Base-by-base conservation (phyloP, 1,140 invertebrate species). In the Psilanteris sp. region DNA sequence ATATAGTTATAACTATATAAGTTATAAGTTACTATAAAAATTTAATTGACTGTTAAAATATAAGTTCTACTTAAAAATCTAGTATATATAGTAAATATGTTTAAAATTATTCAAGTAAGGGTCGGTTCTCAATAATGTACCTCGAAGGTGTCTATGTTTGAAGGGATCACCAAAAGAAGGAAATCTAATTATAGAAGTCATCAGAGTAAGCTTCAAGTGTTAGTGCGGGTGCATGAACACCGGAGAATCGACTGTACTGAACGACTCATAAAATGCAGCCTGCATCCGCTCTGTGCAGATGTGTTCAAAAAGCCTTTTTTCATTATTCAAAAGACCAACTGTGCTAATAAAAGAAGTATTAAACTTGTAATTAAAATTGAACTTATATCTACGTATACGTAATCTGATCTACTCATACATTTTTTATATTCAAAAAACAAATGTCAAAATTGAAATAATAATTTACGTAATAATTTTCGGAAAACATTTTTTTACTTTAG, bases 281-380 rank as follows among this genome's bases (percentile, higher is more conserved):
- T 87, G 86, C 86, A 87, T 87, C 86, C 86, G 86, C 73, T 84
- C 59, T 64, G 64, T 81, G 85, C 86, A 87, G 86, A 87, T 87
- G 86, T 85, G 78, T 78, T 68, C 67, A 66, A 54, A 54, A 44
- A 16, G 46, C 4, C 29, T 16, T 62, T 26, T 48, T 32, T 37
- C 24, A 34, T 62, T 67, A 50, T 55, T 8, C 67, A 16, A 3
- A 48, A 34, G 14, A 59, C 54, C 54, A 70, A 70, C 52, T 57
- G 41, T 32, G 26, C 34, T 18, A 48, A 41, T 57, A 57, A 34
- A 37, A 37, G 14, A 31, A 52, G 16, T 18, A 10, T 29, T 8
- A 5, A n/a, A n/a, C n/a, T n/a, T n/a, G n/a, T n/a, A n/a, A 20
- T 20, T 20, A 20, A 20, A 20, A 20, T 20, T n/a, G n/a, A n/a